phyloP scores from a whole-genome alignment of 2,113 vertebrate species.

The Tragulus kanchil region DNA sequence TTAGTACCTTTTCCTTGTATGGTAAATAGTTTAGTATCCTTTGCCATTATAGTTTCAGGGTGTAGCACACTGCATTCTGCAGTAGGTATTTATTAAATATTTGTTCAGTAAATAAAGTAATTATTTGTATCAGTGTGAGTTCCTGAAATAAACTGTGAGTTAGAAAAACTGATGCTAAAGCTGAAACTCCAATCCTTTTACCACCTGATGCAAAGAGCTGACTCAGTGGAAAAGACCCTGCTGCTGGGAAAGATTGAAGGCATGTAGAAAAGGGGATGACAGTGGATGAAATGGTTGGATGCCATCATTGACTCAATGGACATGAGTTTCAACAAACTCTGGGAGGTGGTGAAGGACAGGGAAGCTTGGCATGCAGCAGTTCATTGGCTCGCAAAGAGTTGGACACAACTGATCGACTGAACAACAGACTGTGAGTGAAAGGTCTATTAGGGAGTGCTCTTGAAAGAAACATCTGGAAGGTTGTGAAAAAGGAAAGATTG shows the following conservation, averaged over 20 bases:
- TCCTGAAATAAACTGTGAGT: neutral
- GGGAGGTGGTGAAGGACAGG: neutral
- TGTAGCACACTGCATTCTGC: neutral
- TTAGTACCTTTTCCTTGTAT: neutral
- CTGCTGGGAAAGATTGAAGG: neutral
- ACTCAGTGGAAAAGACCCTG: neutral
- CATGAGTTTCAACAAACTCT: neutral
- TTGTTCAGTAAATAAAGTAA: neutral
- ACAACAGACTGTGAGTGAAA: neutral
- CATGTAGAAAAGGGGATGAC: neutral
- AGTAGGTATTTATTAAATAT: neutral
- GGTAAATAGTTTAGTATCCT: neutral
- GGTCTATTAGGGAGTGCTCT: accelerated
- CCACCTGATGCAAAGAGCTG: neutral
- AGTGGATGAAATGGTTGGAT: neutral
- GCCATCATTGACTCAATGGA: neutral
- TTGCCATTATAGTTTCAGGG: neutral
- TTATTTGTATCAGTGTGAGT: neutral
- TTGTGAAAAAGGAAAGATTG: too few species aligned
- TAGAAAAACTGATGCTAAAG: neutral
- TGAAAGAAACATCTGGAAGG: neutral
- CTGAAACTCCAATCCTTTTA: neutral
- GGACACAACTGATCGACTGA: neutral
- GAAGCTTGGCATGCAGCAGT: accelerated
- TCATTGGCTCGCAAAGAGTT: neutral